These are phyloP conservation scores for Hyles vespertilio DNA, from an alignment of 1,140 invertebrate species.

Conservation along the genomic window DNA sequence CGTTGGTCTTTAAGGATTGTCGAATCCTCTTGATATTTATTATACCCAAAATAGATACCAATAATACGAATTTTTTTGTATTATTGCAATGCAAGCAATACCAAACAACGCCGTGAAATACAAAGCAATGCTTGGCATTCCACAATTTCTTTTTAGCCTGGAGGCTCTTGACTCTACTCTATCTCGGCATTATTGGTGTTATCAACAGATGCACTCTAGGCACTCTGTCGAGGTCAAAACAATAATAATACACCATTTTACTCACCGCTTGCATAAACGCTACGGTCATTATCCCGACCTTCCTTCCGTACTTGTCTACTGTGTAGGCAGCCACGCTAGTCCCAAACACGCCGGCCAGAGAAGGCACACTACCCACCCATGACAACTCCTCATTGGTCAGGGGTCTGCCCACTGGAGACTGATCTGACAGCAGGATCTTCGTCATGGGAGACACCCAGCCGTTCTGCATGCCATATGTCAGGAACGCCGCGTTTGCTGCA, in stretches of 20 bases:
- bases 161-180: no score
- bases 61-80: no score
- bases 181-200: no score
- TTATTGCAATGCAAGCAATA: no score
- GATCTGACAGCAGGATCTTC: slow-evolving; percentile 53
- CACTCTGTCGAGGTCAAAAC: no score
- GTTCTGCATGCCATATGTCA: slow-evolving; percentile 70
- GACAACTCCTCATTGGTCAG: slow-evolving; percentile 65
- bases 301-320: slow-evolving; percentile 17
- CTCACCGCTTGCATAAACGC: slow-evolving; percentile 14
- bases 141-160: no score
- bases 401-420: slow-evolving; percentile 57
- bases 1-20: no score
- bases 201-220: no score
- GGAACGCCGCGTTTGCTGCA: slow-evolving; percentile 68
- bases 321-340: neutral
- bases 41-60: no score
- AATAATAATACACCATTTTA: neutral
- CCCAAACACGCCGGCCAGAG: slow-evolving; percentile 24
- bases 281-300: slow-evolving; percentile 9
- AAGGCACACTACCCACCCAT: slow-evolving; percentile 60
- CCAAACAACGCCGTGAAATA: no score
- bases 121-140: no score
- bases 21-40: no score
- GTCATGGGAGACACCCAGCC: slow-evolving; percentile 76